Base-by-base conservation (phyloP, 2,888 invertebrate genomes). In the Tetragnatha montana region DNA sequence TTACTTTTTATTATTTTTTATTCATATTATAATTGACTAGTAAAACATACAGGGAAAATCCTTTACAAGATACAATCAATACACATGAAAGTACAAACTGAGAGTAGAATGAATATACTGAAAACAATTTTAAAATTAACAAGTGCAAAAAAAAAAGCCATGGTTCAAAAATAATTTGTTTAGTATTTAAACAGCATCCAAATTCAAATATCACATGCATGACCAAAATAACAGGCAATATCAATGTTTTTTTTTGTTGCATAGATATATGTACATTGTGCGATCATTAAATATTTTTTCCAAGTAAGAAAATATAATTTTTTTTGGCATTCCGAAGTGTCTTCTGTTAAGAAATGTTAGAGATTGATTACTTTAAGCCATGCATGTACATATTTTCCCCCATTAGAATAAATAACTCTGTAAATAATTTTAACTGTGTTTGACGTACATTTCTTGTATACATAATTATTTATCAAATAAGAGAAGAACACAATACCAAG, bases 1-100 rank as follows among this genome's bases (percentile, higher is more conserved):
- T 60, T 76, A 84, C 35, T 73, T 81, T 47, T 49, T 75, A 81
- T 76, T 68, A 22, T 0, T n/a, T 81, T 87, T 87, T 87, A 87
- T 87, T 87, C 8, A 81, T 35, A 80, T 51, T 75, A 47, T 49
- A 81, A 70, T 68, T 85, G 78, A 85, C 76, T 78, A 85, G 84
- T 21, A 70, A 60, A 83, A 60, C 35, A 51, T 76, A 76, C 76
- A 76, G 50, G 2, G 14, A 68, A 68, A 68, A n/a, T 68, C 14
- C 68, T 17, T 17, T 68, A 68, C 3, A 17, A 68, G 68, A 68
- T 68, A 2, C 68, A 68, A 70, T 70, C 70, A 21, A 70, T 17
- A 70, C 19, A 70, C 19, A 70, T 21, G 19, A 10, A 21, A 2
- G 12, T n/a, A 74, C 47, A 74, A 12, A 35, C 49, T 21, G 35